phyloP scores from a whole-genome alignment of 2,888 invertebrate species.

The Phyto melanocephala region DNA sequence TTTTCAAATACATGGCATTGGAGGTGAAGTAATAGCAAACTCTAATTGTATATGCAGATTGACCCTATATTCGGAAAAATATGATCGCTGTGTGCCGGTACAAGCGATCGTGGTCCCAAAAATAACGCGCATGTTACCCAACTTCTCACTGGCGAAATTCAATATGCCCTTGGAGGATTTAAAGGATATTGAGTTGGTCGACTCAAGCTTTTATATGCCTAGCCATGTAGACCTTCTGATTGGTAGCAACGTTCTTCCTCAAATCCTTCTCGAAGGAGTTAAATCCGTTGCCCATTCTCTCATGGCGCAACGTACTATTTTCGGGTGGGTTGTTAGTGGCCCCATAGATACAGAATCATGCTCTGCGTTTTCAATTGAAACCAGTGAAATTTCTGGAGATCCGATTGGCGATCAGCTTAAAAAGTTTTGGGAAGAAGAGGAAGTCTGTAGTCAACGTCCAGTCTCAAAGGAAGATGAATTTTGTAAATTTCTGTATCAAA shows the following conservation, averaged over 20 bases:
- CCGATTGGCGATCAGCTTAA: background rate
- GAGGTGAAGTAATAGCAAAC: background rate
- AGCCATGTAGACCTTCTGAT: slow-evolving; percentile 12
- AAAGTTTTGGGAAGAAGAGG: slow-evolving; percentile 21
- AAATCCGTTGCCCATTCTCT: background rate
- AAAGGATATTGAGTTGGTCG: background rate
- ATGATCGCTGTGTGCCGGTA: background rate
- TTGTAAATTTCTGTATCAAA: background rate
- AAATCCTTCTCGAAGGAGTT: slow-evolving; percentile 21
- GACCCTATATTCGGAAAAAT: background rate
- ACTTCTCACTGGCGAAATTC: background rate
- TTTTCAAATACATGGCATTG: background rate
- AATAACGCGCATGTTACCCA: background rate
- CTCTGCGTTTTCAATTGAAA: slow-evolving; percentile 18
- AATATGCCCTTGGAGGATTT: background rate
- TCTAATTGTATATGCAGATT: background rate
- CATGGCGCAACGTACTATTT: slow-evolving; percentile 29
- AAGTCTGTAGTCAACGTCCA: background rate
- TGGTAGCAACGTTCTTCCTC: slow-evolving; percentile 32
- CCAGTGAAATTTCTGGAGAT: background rate
- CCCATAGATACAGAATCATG: background rate
- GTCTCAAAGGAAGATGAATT: background rate
- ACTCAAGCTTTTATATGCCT: slow-evolving; percentile 4
- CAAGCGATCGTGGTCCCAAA: background rate
- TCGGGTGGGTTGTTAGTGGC: slow-evolving; percentile 37